Percentiles rank a stretch among this genome's conserved stretches.
Conservation (phyloP, 2,888 invertebrate species). For the Anarsia innoxiella region DNA sequence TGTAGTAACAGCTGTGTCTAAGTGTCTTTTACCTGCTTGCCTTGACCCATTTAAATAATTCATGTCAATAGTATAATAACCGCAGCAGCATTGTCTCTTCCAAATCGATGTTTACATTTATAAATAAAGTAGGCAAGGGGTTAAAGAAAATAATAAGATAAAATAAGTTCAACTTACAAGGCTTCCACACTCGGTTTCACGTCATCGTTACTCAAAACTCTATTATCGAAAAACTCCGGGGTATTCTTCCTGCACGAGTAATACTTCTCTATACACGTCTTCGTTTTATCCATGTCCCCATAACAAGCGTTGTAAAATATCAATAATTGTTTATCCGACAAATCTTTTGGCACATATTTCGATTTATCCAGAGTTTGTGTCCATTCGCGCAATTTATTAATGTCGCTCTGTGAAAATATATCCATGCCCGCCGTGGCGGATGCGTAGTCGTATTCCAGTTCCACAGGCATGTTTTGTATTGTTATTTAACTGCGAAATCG, state of each 20-base stretch:
- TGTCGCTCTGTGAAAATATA: slow-evolving; percentile 64
- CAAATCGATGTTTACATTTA: neutral
- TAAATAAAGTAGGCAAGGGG: no score
- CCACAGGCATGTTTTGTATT: slow-evolving; percentile 48
- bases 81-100: neutral
- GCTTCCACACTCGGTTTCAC: slow-evolving; percentile 59
- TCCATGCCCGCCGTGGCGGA: slow-evolving; percentile 59
- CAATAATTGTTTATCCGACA: slow-evolving; percentile 77
- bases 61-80: slow-evolving; percentile 2
- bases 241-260: slow-evolving; percentile 74
- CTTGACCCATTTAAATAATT: no score
- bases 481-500: slow-evolving; percentile 27
- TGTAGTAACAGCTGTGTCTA: no score
- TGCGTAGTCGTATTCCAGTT: slow-evolving; percentile 61
- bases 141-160: no score
- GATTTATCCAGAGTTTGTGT: slow-evolving; percentile 60
- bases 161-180: slow-evolving; percentile 77
- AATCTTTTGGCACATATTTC: slow-evolving; percentile 67
- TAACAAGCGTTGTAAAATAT: slow-evolving; percentile 80
- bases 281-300: slow-evolving; percentile 73
- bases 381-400: slow-evolving; percentile 61
- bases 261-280: slow-evolving; percentile 78
- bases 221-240: slow-evolving; percentile 78
- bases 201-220: slow-evolving; percentile 70
- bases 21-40: no score